A percentile compares a stretch with the other conserved stretches of the same genome.
phyloP scores from a whole-genome alignment of 1,140 invertebrate genomes.

The Drosophila watanabei region DNA sequence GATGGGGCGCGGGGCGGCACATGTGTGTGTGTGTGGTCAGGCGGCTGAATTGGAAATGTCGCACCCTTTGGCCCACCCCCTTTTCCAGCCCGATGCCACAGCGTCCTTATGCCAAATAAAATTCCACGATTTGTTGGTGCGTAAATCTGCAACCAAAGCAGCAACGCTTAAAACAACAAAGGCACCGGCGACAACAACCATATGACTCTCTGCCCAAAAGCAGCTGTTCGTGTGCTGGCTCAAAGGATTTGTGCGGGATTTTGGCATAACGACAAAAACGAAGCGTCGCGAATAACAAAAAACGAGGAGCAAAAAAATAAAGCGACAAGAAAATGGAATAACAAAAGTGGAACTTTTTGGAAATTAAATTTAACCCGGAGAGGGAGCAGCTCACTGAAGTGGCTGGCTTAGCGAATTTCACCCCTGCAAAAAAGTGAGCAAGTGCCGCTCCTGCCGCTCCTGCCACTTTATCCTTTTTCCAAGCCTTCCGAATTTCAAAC shows the following conservation, averaged over 20 bases:
- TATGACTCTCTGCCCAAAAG: slow-evolving; percentile 44
- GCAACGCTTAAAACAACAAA: slow-evolving; percentile 70
- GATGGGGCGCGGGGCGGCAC: not conserved
- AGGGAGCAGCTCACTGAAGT: slow-evolving; percentile 42
- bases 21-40: not conserved
- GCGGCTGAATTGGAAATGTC: slow-evolving; percentile 68
- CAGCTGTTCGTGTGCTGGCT: slow-evolving; percentile 80
- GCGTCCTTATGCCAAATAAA: slow-evolving; percentile 50
- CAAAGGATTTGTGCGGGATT: slow-evolving; percentile 83
- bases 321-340: slow-evolving; percentile 58
- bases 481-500: slow-evolving; percentile 18
- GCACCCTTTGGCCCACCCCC: slow-evolving; percentile 17
- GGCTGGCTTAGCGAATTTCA: slow-evolving; percentile 65
- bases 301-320: slow-evolving; percentile 5
- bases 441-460: slow-evolving; percentile 30
- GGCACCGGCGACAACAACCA: slow-evolving; percentile 44
- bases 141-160: slow-evolving; percentile 80
- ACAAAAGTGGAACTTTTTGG: slow-evolving; percentile 62
- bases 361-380: slow-evolving; percentile 80
- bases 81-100: not conserved
- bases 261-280: slow-evolving; percentile 79
- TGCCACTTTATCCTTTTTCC: not conserved
- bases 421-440: slow-evolving; percentile 31
- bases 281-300: slow-evolving; percentile 43
- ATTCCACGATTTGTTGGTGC: slow-evolving; percentile 80